Base-by-base conservation (phyloP, 2,888 invertebrate species). In the Malacosoma neustria region DNA sequence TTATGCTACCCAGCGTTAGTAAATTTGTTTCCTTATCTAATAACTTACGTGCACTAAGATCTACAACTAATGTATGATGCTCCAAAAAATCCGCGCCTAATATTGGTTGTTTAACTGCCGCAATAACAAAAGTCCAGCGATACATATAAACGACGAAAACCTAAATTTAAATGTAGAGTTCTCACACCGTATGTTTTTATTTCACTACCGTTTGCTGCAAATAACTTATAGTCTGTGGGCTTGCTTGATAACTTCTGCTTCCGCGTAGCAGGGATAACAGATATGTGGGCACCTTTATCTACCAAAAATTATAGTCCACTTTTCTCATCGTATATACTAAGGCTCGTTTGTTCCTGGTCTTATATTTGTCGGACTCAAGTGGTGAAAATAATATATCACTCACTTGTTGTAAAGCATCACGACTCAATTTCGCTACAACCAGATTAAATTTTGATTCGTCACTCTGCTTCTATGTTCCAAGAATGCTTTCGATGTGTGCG, bases 21-120 rank as follows among this genome's bases (percentile, higher is more conserved):
- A 50, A 15, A 12, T 36, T 44, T 2, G 53, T 52, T 2, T 42
- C 31, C 2, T 31, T 4, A 30, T 57, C 51, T 3, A 49, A 38
- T 11, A 51, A 32, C 35, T 22, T 45, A 9, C 34, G 33, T 15
- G 22, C 31, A 12, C 29, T 30, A 6, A 57, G 6, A 30, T 56
- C 52, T 2, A 55, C 46, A 7, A 53, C 5, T 13, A 59, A 32
- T 4, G 41, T 43, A 36, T 47, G 32, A 11, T 49, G 29, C 0
- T 4, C 15, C 35, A 54, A 41, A 38, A 54, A 54, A 33, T 58
- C 54, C 0, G 55, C 56, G 1, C 56, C 55, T 1, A 55, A 3
- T 4, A 55, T 55, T 1, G 51, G 47, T 31, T 50, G 49, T 6
- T 44, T 43, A 0, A 56, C 51, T 4, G 45, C 45, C 0, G 47